A percentile compares a stretch with the other conserved stretches of the same genome.
These are phyloP conservation scores for Spodoptera litura DNA, from an alignment of 1,140 invertebrate genomes.

Conservation along the genomic window DNA sequence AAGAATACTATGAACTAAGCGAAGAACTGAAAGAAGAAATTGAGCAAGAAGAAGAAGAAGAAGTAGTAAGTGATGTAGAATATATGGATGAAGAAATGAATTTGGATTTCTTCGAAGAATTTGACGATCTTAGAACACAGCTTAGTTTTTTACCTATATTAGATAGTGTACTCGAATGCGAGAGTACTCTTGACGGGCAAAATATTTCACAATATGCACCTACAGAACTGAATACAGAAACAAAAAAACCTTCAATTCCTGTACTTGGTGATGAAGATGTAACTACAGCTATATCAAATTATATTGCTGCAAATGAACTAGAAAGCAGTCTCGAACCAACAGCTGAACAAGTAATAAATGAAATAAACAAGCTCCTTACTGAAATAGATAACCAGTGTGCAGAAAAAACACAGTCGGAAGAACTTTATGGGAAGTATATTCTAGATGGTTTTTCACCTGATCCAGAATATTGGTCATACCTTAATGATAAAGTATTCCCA, in stretches of 20 bases:
- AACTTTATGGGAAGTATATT: conserved; percentile 85
- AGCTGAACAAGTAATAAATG: conserved; percentile 71
- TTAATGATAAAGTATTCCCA: conserved; percentile 81
- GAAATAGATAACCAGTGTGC: conserved; percentile 69
- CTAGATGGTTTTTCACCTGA: conserved; percentile 86
- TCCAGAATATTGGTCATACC: conserved; percentile 79
- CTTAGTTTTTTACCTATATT: conserved; percentile 68
- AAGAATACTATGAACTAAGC: neutral
- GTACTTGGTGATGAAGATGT: conserved; percentile 75
- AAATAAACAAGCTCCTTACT: conserved; percentile 75
- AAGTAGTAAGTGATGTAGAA: conserved; percentile 35
- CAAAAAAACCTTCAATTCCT: conserved; percentile 68
- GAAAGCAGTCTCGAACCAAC: conserved; percentile 74
- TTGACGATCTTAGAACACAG: conserved; percentile 53
- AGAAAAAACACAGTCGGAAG: conserved; percentile 57
- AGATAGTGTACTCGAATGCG: conserved; percentile 66
- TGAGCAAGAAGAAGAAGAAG: conserved; percentile 4
- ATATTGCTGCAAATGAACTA: conserved; percentile 74
- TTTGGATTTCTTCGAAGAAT: conserved; percentile 49
- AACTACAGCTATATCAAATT: conserved; percentile 67
- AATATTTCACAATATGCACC: conserved; percentile 68
- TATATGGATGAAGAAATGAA: conserved; percentile 16
- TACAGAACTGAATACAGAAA: conserved; percentile 57
- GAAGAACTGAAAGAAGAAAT: neutral
- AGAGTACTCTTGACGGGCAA: conserved; percentile 55